These are phyloP conservation scores for Drosophila santomea DNA, from an alignment of 1,140 invertebrate species.

Conservation along the genomic window DNA sequence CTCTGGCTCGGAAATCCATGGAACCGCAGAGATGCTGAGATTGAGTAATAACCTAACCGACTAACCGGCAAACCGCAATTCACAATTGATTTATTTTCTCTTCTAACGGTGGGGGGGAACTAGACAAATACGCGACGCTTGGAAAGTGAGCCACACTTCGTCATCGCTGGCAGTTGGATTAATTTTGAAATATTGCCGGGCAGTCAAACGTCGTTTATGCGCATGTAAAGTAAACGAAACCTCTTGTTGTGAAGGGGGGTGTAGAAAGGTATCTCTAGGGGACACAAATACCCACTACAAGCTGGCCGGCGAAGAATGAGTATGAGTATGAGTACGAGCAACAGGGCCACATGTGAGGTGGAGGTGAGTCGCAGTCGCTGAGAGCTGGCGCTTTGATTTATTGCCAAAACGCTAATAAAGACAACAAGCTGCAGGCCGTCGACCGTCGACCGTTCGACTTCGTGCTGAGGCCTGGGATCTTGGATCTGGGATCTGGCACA, in stretches of 20 bases:
- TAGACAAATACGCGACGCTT: conserved; percentile 72
- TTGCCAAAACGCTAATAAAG: conserved; percentile 74
- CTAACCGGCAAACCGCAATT: conserved; percentile 60
- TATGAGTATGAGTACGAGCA: background rate
- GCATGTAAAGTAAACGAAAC: conserved; percentile 64
- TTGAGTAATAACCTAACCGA: conserved; percentile 69
- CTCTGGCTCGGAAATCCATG: background rate
- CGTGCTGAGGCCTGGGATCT: conserved; percentile 19
- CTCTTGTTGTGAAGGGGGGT: background rate
- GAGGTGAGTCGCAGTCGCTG: conserved; percentile 26
- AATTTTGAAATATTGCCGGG: conserved; percentile 80
- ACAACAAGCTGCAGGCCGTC: conserved; percentile 78
- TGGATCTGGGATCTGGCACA: conserved; percentile 24
- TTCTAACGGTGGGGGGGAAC: conserved; percentile 48
- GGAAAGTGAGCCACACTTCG: conserved; percentile 78
- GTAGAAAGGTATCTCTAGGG: conserved; percentile 32
- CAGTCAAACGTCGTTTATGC: conserved; percentile 57
- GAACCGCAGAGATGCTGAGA: conserved; percentile 63
- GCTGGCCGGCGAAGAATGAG: conserved; percentile 27
- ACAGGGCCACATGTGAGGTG: conserved; percentile 68
- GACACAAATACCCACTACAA: background rate
- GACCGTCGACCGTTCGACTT: conserved; percentile 21
- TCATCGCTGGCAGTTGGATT: conserved; percentile 82
- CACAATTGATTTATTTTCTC: conserved; percentile 80
- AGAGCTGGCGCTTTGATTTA: conserved; percentile 81